Evolutionary conservation across 2,888 invertebrate species (phyloP), one percentile per base, ranked within the genome.

Genomic region (Slavum lentiscoides): DNA sequence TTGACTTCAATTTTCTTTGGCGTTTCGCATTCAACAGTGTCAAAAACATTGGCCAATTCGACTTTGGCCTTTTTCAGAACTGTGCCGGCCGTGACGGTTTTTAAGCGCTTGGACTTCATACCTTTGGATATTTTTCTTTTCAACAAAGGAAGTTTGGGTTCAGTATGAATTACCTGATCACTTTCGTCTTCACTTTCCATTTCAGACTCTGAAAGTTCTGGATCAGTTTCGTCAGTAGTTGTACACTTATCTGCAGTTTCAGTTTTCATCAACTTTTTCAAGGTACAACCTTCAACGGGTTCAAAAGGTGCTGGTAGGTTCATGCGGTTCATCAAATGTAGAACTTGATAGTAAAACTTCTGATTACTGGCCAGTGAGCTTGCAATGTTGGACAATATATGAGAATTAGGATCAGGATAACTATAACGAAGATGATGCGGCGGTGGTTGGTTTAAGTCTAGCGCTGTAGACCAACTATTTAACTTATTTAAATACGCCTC

Each of bases 291-390:
- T 64, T 67, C 13, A n/a, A 59, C 86, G 84, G 87, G 86, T 23
- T 88, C 89, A 87, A 97, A 97, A 0, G 97, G 97, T 66, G 92
- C 90, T 23, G 93, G 92, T 72, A 97, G 87, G 86, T 93, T 94
- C 95, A 97, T 95, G 87, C 93, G 94, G 86, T 97, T 97, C 97
- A 97, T 97, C 75, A 97, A 89, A 88, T 97, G 97, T 69, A 97
- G 85, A 15, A 93, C 91, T 85, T 89, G 89, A 1, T 90, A 91
- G 85, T 97, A 97, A 86, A 97, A 94, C 84, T 92, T 91, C 76
- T 93, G 92, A 84, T 94, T 91, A 21, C 90, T 89, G 80, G 92
- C 89, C 81, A 97, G 87, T 43, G 92, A 90, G 86, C 92, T 90
- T 7, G 92, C 89, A 82, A 97, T 95, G 85, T 94, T 94, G 77